These are phyloP conservation scores for Nipponacmea schrenckii DNA, from an alignment of 2,888 invertebrate species.

Conservation along the genomic window DNA sequence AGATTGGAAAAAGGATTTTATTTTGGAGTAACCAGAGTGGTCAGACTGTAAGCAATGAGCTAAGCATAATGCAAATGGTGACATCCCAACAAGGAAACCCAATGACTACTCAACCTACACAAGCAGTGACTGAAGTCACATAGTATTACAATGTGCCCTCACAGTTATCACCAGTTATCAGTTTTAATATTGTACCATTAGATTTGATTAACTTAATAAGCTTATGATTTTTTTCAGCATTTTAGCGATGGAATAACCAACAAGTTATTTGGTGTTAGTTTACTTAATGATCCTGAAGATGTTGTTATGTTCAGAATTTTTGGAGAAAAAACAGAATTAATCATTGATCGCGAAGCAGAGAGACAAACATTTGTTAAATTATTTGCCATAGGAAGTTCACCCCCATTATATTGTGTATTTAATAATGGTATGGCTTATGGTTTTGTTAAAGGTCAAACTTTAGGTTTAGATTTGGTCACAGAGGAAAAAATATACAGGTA, in stretches of 20 bases:
- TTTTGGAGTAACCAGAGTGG: too few species aligned
- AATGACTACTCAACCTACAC: too few species aligned
- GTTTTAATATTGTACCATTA: too few species aligned
- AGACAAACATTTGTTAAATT: slow-evolving; percentile 36
- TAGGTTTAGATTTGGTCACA: slow-evolving; percentile 62
- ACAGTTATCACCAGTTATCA: too few species aligned
- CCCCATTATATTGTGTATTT: slow-evolving; percentile 89
- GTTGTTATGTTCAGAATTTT: slow-evolving; percentile 89
- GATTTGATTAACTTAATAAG: too few species aligned
- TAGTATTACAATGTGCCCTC: too few species aligned
- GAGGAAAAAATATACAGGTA: slow-evolving; percentile 40
- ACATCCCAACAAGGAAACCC: too few species aligned
- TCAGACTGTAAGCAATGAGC: too few species aligned
- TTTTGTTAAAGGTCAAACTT: slow-evolving; percentile 76
- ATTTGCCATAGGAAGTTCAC: slow-evolving; percentile 79
- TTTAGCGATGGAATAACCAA: slow-evolving; percentile 96
- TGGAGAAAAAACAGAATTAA: slow-evolving; percentile 90
- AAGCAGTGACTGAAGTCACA: too few species aligned
- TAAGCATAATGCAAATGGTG: too few species aligned
- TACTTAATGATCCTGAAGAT: slow-evolving; percentile 70
- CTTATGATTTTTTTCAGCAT: slow-evolving; percentile 72
- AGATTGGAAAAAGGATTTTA: too few species aligned
- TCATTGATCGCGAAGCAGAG: slow-evolving; percentile 89
- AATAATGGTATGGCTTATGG: slow-evolving; percentile 93
- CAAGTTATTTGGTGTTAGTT: slow-evolving; percentile 84